Evolutionary conservation across 2,797 vertebrate genomes (phyloP).

Genomic region (Sebastes elongatus): DNA sequence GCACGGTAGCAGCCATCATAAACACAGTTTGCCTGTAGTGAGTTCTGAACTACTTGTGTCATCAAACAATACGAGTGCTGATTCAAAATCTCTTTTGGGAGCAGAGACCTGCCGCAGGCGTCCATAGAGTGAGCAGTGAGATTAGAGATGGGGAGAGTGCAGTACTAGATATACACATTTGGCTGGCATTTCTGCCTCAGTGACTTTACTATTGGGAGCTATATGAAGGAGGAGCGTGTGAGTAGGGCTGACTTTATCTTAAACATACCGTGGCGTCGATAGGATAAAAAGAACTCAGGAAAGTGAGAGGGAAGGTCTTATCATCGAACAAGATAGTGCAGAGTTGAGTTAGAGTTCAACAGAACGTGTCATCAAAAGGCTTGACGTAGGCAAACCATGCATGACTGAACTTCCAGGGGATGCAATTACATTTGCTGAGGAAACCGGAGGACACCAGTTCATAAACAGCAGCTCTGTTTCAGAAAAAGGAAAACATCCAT

Average conservation of each 20-base stretch:
- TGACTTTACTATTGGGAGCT: constrained; percentile 21
- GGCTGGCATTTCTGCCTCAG: constrained; percentile 25
- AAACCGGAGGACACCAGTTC: constrained; percentile 9
- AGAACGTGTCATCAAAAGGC: constrained; percentile 20
- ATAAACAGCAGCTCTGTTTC: constrained; percentile 36
- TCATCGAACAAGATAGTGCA: constrained; percentile 2
- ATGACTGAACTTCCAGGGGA: constrained; percentile 25
- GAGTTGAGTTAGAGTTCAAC: constrained; percentile 39
- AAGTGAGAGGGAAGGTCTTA: constrained; percentile 10
- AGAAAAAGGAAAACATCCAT: constrained; percentile 1
- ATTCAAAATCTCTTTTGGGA: constrained; percentile 42
- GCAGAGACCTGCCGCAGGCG: constrained; percentile 26
- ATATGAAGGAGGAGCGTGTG: not conserved
- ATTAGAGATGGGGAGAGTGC: constrained; percentile 50
- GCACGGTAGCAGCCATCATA: not conserved
- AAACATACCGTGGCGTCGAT: constrained; percentile 12
- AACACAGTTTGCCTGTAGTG: constrained; percentile 33
- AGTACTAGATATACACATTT: constrained; percentile 20
- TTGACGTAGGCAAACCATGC: not conserved
- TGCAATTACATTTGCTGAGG: constrained; percentile 20
- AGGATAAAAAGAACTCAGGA: not conserved
- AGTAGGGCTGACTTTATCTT: constrained; percentile 30
- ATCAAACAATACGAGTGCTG: constrained; percentile 45
- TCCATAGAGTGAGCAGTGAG: constrained; percentile 39
- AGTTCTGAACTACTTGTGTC: constrained; percentile 32